Conservation (phyloP, 35 echinoderm and acorn worm genomes). For the Holothuria glaberrima region DNA sequence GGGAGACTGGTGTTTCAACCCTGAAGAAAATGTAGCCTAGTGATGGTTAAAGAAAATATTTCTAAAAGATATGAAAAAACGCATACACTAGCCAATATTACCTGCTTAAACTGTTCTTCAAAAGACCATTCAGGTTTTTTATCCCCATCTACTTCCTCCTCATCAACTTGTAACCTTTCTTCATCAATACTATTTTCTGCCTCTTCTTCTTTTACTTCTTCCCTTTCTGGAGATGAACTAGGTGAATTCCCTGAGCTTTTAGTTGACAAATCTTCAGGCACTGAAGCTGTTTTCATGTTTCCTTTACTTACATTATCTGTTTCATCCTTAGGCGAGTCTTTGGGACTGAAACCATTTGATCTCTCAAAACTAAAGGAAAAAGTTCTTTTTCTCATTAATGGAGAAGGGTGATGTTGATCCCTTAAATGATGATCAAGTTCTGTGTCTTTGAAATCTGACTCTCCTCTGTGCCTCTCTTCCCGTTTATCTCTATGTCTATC, state of each 20-base stretch:
- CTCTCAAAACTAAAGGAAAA: background rate
- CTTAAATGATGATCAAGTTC: background rate
- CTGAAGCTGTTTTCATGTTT: constrained; percentile 1
- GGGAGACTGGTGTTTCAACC: too few relatives aligned
- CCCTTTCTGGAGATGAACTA: background rate
- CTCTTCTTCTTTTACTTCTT: background rate
- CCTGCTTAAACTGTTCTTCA: constrained; percentile 44
- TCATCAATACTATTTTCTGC: constrained; percentile 21
- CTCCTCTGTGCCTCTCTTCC: background rate
- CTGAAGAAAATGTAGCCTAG: background rate
- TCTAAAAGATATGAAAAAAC: background rate
- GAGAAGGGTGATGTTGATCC: background rate
- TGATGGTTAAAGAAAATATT: too few relatives aligned
- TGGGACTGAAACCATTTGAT: background rate
- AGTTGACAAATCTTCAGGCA: constrained; percentile 6
- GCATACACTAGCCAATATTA: background rate
- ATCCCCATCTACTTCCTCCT: background rate
- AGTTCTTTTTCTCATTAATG: background rate
- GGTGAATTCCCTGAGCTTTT: background rate
- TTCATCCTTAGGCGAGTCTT: constrained; percentile 5
- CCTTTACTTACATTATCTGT: background rate
- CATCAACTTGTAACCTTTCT: constrained; percentile 1
- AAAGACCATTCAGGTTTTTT: constrained; percentile 42
- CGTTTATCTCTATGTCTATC: constrained; percentile 14
- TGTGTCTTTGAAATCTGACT: constrained; percentile 10